A percentile compares a stretch with the other conserved stretches of the same genome.
Evolutionary conservation across 2,113 vertebrate genomes (phyloP).

Genomic region (Dromas ardeola): DNA sequence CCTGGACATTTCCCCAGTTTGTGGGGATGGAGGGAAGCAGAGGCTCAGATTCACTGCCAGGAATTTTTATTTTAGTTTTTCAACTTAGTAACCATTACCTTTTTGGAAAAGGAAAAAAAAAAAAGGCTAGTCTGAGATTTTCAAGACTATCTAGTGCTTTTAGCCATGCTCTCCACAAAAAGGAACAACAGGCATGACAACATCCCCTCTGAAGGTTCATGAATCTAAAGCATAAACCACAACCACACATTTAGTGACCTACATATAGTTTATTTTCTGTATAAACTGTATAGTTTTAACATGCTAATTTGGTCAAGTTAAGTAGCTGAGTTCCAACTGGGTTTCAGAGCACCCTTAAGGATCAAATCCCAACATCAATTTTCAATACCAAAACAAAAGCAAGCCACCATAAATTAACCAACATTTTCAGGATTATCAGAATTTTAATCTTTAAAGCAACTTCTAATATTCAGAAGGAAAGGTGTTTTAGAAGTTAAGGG

Average conservation of each 20-base stretch:
- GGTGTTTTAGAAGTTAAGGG: background rate
- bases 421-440: background rate
- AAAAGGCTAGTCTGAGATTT: background rate
- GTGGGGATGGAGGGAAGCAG: background rate
- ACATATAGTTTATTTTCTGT: background rate
- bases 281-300: background rate
- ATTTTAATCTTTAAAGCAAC: background rate
- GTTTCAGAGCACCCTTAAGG: background rate
- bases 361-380: background rate
- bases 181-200: background rate
- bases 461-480: background rate
- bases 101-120: background rate
- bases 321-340: background rate
- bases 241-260: background rate
- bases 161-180: background rate
- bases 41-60: background rate
- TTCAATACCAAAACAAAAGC: background rate
- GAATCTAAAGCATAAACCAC: background rate
- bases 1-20: background rate
- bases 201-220: background rate
- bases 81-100: background rate
- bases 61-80: background rate
- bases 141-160: background rate
- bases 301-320: background rate
- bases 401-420: background rate